Evolutionary conservation across 2,888 invertebrate species (phyloP), one percentile per base, ranked within the genome.

Genomic region (Himalopsyche kuldschensis): DNA sequence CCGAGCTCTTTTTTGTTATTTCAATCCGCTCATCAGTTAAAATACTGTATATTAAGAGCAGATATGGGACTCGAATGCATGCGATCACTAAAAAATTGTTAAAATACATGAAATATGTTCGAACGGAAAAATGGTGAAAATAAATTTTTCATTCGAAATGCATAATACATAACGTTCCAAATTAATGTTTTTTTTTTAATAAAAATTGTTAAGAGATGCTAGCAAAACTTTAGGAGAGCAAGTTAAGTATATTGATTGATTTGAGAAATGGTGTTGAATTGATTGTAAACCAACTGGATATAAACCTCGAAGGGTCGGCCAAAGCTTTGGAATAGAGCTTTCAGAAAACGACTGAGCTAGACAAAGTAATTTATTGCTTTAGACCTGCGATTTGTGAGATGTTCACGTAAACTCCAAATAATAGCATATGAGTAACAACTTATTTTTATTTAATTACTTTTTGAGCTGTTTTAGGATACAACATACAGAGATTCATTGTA

Each of bases 331-430:
- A 76, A 41, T 76, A 76, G 35, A 76, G 76, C 76, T 76, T 35
- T 76, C 76, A 76, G 76, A 41, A 76, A 32, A 76, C 35, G 35
- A 32, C 35, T 35, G 35, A 41, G 76, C 41, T 41, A 76, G 76
- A 76, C 76, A 76, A 76, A 76, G 76, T 76, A 76, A 76, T 76
- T 76, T 76, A 76, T 76, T 35, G 41, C 35, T n/a, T 41, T 35
- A 35, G 35, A 76, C 76, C 41, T 32, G 32, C 76, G 76, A 32
- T 35, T 41, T 76, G 76, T 41, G 76, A 41, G 41, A 76, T 35
- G n/a, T 76, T 35, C 76, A 76, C 76, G 35, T 41, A 69, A 30
- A 69, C 69, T 69, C 30, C 20, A 69, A 69, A 69, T 69, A 27
- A 30, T 69, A 30, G 69, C 20, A 30, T 69, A 27, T 69, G 30